Evolutionary conservation across 2,888 invertebrate genomes (phyloP).

Genomic region (Andrena dorsata): DNA sequence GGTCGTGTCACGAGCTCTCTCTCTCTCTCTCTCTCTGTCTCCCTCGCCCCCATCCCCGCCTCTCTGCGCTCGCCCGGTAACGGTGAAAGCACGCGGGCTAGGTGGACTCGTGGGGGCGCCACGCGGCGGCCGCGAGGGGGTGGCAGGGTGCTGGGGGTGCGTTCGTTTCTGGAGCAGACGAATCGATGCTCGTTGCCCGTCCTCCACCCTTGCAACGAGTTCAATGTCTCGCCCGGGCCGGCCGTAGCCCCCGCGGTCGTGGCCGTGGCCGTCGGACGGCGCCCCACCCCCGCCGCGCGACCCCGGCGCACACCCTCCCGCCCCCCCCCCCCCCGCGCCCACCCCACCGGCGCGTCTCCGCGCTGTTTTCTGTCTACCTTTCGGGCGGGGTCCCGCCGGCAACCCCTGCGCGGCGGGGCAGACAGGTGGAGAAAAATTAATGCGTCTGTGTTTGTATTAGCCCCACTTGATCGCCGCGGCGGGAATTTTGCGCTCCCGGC

Average conservation of each 20-base stretch:
- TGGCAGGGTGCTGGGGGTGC: constrained; percentile 49
- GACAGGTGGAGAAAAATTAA: constrained; percentile 48
- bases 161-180: constrained; percentile 82
- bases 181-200: constrained; percentile 80
- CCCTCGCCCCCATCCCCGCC: neutral
- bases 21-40: constrained; percentile 20
- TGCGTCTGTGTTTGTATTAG: constrained; percentile 43
- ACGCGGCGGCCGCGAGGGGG: constrained; percentile 52
- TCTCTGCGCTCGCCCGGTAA: constrained; percentile 57
- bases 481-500: constrained; percentile 1
- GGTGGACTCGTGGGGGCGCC: constrained; percentile 59
- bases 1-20: constrained; percentile 64
- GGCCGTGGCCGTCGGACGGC: constrained; percentile 79
- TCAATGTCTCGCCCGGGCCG: constrained; percentile 83
- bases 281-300: constrained; percentile 47
- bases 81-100: constrained; percentile 67
- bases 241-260: constrained; percentile 73
- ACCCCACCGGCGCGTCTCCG: constrained; percentile 16
- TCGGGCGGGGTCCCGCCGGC: constrained; percentile 53
- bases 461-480: neutral
- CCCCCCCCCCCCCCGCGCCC: neutral
- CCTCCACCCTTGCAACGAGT: constrained; percentile 79
- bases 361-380: constrained; percentile 51
- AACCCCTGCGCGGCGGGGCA: constrained; percentile 39
- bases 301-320: constrained; percentile 23